Evolutionary conservation across 2,888 invertebrate species (phyloP).

Genomic region (Venusia cambrica): DNA sequence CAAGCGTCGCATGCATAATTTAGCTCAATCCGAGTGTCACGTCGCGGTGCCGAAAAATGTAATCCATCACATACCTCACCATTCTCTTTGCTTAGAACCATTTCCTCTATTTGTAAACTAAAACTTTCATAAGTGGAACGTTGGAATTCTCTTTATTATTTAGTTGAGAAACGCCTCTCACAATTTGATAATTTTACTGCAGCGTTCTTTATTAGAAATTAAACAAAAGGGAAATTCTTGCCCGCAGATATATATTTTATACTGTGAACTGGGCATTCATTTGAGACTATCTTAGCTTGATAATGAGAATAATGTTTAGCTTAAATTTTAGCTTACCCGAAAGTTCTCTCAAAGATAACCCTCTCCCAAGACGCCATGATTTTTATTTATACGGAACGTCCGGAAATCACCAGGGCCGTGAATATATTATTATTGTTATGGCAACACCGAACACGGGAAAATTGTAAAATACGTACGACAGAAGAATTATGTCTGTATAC

Average conservation of each 20-base stretch:
- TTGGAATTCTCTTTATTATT: background rate
- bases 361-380: slow-evolving; percentile 63
- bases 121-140: slow-evolving; percentile 36
- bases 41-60: slow-evolving; percentile 66
- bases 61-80: slow-evolving; percentile 64
- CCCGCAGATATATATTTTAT: too few relatives aligned
- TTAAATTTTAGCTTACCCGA: slow-evolving; percentile 16
- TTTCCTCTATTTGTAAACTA: slow-evolving; percentile 21
- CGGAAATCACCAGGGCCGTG: slow-evolving; percentile 72
- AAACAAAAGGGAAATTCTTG: too few relatives aligned
- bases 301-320: slow-evolving; percentile 19
- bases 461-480: slow-evolving; percentile 70
- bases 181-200: too few relatives aligned
- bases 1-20: slow-evolving; percentile 50
- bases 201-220: too few relatives aligned
- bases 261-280: too few relatives aligned
- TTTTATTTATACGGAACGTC: slow-evolving; percentile 72
- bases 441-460: slow-evolving; percentile 66
- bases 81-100: slow-evolving; percentile 35
- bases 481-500: slow-evolving; percentile 56
- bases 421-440: slow-evolving; percentile 79
- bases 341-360: slow-evolving; percentile 35
- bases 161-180: background rate
- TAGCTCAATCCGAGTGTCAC: slow-evolving; percentile 60
- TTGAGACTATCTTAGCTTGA: slow-evolving; percentile 9